These are phyloP conservation scores for Jordanella pulchra DNA, from an alignment of 2,797 vertebrate species.

Conservation along the genomic window DNA sequence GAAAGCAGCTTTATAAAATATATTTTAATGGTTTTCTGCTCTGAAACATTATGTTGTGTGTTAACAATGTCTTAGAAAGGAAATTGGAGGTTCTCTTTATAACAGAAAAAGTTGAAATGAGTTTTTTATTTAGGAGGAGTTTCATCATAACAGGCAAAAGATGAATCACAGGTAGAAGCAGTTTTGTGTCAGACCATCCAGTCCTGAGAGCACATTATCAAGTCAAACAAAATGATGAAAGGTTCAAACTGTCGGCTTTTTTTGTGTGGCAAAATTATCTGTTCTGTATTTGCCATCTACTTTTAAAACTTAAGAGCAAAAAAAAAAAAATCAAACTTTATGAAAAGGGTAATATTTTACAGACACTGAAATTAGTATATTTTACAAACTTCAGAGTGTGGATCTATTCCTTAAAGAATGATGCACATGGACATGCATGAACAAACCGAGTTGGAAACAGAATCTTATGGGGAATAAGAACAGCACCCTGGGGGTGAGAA, in stretches of 20 bases:
- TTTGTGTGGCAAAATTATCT: background rate
- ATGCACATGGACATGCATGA: background rate
- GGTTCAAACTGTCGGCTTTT: background rate
- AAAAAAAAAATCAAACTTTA: background rate
- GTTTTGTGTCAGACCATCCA: background rate
- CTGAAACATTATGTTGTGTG: background rate
- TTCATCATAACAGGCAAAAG: background rate
- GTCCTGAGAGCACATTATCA: background rate
- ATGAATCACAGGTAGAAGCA: background rate
- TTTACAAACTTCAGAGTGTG: background rate
- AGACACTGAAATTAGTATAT: background rate
- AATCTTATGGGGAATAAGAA: conserved; percentile 12
- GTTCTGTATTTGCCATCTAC: background rate
- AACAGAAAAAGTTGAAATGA: background rate
- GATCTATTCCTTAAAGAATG: background rate
- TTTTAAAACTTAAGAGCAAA: background rate
- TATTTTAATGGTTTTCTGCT: background rate
- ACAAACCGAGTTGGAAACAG: conserved; percentile 7
- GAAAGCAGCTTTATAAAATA: background rate
- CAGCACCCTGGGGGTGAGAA: conserved; percentile 6
- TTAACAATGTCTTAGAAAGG: background rate
- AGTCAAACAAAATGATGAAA: background rate
- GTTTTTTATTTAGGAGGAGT: background rate
- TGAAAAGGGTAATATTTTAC: too few species aligned
- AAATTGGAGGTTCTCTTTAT: background rate